phyloP scores from a whole-genome alignment of 2,113 vertebrate species.

The Antennarius striatus region DNA sequence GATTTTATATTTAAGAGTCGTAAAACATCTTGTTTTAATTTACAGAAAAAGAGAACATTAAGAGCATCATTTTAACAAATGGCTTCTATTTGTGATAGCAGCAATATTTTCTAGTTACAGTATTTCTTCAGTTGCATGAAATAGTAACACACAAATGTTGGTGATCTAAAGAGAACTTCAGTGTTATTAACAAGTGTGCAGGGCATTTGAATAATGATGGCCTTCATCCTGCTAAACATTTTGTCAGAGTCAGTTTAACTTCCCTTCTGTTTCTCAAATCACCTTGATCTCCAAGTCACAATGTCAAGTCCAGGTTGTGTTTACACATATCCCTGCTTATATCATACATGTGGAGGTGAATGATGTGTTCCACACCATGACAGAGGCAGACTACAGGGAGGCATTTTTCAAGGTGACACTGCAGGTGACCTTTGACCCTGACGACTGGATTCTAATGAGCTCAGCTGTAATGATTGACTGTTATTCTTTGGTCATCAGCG shows the following conservation, averaged over 20 bases:
- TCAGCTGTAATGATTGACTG: slow-evolving; percentile 50
- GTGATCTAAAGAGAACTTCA: no score
- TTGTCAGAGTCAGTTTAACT: background rate
- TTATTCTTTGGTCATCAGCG: slow-evolving; percentile 61
- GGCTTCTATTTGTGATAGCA: background rate
- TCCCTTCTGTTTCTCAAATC: background rate
- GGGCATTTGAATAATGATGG: background rate
- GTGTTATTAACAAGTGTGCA: background rate
- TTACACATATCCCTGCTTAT: background rate
- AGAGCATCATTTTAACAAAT: background rate
- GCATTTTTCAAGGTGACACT: slow-evolving; percentile 58
- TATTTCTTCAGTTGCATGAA: background rate
- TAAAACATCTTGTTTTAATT: no score
- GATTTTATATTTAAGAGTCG: no score
- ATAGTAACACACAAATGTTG: no score
- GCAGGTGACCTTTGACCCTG: slow-evolving; percentile 56
- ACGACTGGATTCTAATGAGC: slow-evolving; percentile 48
- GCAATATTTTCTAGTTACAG: background rate
- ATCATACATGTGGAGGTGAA: background rate
- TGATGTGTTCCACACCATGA: slow-evolving; percentile 2
- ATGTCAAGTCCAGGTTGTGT: background rate
- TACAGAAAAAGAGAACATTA: no score
- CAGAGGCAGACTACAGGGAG: slow-evolving; percentile 2
- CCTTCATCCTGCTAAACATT: background rate
- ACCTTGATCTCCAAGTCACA: background rate